These are phyloP conservation scores for Helostoma temminkii DNA, from an alignment of 2,797 vertebrate genomes.

Conservation along the genomic window DNA sequence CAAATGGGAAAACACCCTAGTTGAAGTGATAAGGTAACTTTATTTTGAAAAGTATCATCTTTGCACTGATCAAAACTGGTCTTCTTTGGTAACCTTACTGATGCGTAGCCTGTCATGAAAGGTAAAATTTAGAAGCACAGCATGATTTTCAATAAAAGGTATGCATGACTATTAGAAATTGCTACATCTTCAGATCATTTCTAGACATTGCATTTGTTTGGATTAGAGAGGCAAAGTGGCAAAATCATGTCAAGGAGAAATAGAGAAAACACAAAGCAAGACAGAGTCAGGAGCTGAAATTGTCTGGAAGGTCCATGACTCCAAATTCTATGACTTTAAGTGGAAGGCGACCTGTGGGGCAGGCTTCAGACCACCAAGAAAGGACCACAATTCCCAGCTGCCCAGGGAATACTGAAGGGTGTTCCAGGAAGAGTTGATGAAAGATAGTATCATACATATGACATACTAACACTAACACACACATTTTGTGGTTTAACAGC, in stretches of 20 bases:
- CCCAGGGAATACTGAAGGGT: neutral
- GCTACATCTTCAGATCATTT: constrained; percentile 2
- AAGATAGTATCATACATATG: no score
- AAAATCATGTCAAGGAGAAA: constrained; percentile 6
- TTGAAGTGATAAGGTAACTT: neutral
- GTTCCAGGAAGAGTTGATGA: neutral
- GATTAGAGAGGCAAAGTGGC: constrained; percentile 35
- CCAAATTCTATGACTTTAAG: neutral
- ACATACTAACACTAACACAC: no score
- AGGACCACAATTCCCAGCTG: neutral
- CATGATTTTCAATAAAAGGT: neutral
- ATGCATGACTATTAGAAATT: neutral
- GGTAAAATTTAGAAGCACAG: constrained; percentile 5
- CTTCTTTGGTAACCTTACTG: constrained; percentile 32
- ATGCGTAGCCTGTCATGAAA: constrained; percentile 48
- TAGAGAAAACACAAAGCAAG: constrained; percentile 10
- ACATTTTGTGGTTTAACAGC: no score
- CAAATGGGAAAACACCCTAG: constrained; percentile 1
- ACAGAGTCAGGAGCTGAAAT: neutral
- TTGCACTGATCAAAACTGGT: neutral
- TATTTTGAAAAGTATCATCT: constrained; percentile 43
- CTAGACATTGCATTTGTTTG: constrained; percentile 33
- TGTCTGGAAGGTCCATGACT: constrained; percentile 1
- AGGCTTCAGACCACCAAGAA: neutral
- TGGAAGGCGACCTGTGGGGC: neutral